phyloP scores from a whole-genome alignment of 2,888 invertebrate species.

The Perizoma flavofasciatum region DNA sequence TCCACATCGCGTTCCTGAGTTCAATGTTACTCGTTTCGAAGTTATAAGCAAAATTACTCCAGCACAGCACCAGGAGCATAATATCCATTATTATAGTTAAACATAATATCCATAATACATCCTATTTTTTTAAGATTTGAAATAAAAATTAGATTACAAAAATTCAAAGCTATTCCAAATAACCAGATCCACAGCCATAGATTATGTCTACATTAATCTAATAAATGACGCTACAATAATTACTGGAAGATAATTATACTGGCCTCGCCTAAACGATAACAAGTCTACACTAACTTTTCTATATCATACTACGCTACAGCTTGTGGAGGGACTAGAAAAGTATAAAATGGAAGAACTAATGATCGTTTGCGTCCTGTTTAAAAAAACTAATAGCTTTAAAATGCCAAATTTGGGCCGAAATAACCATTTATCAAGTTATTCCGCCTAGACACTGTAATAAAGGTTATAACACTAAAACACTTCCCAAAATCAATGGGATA shows the following conservation, averaged over 20 bases:
- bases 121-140: too few species aligned
- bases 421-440: neutral
- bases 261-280: conserved; percentile 79
- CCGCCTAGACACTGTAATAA: too few species aligned
- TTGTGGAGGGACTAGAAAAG: conserved; percentile 76
- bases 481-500: neutral
- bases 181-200: conserved; percentile 20
- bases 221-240: conserved; percentile 68
- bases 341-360: conserved; percentile 65
- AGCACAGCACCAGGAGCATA: too few species aligned
- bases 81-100: too few species aligned
- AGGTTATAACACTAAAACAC: too few species aligned
- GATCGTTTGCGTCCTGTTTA: conserved; percentile 31
- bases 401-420: neutral
- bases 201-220: conserved; percentile 54
- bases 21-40: too few species aligned
- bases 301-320: conserved; percentile 60
- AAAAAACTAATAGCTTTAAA: neutral
- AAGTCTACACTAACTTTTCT: conserved; percentile 45
- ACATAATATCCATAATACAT: too few species aligned
- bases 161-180: conserved; percentile 7
- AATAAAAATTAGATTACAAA: too few species aligned
- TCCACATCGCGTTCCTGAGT: too few species aligned
- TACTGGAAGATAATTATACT: conserved; percentile 70
- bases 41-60: too few species aligned